Percentiles rank a stretch among this genome's conserved stretches.
phyloP scores from a whole-genome alignment of 64 coral and sea anemone genomes.

The Dendronephthya gigantea region DNA sequence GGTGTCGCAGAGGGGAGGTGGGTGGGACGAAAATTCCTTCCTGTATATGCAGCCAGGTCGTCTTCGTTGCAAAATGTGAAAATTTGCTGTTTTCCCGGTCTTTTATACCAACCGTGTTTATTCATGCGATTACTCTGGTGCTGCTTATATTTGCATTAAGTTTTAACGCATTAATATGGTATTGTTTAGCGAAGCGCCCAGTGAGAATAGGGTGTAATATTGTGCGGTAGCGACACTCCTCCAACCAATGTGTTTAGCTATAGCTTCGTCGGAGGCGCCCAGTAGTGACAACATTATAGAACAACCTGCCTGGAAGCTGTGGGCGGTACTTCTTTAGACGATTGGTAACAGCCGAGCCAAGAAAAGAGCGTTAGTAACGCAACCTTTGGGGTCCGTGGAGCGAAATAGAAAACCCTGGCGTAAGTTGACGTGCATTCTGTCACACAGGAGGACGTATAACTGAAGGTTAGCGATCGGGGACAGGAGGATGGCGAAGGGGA shows the following conservation, averaged over 20 bases:
- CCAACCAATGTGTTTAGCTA: constrained; percentile 12
- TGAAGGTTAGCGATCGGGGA: neutral
- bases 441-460: constrained; percentile 2
- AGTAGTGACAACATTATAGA: neutral
- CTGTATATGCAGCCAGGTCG: neutral
- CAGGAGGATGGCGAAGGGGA: neutral
- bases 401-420: neutral
- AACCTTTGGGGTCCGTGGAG: neutral
- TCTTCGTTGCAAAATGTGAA: too few species aligned
- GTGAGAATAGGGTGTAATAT: constrained; percentile 20
- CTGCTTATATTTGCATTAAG: neutral
- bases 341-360: neutral
- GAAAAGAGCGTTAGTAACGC: neutral
- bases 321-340: neutral
- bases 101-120: too few species aligned
- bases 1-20: too few species aligned
- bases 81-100: too few species aligned
- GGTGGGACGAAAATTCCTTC: neutral
- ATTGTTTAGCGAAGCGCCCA: neutral
- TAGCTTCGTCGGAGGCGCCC: neutral
- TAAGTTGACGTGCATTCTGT: neutral
- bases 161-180: neutral
- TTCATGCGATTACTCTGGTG: too few species aligned
- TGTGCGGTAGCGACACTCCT: neutral
- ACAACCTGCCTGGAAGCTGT: neutral